Conservation (phyloP, 2,113 vertebrate genomes). For the Strigops habroptila region DNA sequence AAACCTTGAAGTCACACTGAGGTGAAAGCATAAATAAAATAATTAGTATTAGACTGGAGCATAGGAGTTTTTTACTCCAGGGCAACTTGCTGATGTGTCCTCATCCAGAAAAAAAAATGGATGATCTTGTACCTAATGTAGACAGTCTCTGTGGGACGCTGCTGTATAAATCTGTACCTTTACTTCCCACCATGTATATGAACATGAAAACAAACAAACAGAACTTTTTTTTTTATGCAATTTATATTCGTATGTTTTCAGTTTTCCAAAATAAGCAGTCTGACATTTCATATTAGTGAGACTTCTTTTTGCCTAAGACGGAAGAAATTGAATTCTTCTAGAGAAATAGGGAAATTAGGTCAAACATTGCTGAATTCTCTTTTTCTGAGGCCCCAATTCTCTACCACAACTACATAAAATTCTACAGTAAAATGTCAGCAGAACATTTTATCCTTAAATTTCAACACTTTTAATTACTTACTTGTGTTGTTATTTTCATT, state of each 20-base stretch:
- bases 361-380: neutral
- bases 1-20: neutral
- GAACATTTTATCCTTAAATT: neutral
- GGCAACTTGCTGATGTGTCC: neutral
- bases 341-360: neutral
- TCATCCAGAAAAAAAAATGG: neutral
- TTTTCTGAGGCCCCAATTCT: neutral
- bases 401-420: neutral
- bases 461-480: constrained; percentile 12
- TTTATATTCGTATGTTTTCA: neutral
- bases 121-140: neutral
- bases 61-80: neutral
- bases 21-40: neutral
- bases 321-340: neutral
- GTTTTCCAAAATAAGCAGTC: neutral
- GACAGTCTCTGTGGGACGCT: neutral
- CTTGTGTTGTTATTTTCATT: constrained; percentile 42
- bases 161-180: neutral
- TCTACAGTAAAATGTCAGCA: neutral
- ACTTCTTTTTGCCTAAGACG: neutral
- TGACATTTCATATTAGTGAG: neutral
- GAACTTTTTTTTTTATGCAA: too few species aligned
- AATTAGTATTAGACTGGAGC: neutral
- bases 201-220: neutral
- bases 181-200: neutral